Base-by-base conservation (phyloP, 2,888 invertebrate species). In the Diploptera punctata region DNA sequence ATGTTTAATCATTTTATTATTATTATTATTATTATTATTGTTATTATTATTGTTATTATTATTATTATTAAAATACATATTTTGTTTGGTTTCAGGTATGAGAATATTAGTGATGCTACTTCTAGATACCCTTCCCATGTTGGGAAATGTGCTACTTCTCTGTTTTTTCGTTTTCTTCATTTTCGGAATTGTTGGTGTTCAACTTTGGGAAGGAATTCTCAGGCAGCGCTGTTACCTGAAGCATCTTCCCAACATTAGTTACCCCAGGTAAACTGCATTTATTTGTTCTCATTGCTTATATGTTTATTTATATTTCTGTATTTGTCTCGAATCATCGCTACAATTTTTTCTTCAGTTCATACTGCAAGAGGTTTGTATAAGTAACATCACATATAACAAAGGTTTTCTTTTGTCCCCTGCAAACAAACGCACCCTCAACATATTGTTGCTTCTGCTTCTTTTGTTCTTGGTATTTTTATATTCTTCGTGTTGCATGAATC, bases 81-180 rank as follows among this genome's bases (percentile, higher is more conserved):
- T 72, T 61, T 75, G 76, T 78, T 70, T 49, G 82, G 24, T 29
- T 57, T 16, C 87, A 98, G 98, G 98, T 88, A 98, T 99, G 98
- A 89, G 98, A 78, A 99, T 99, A 80, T 87, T 98, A 82, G 99
- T 99, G 79, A 99, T 99, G 97, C 87, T 99, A 73, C 89, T 99
- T 67, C 88, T 99, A 81, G 99, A 99, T 85, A 99, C 99, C 5
- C 88, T 99, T 77, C 99, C 99, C 16, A 99, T 99, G 99, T 86
- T 99, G 80, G 99, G 99, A 77, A 99, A 99, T 85, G 99, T 99
- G 68, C 87, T 99, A 77, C 88, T 99, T 77, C 88, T 99, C 76
- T 99, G 99, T 85, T 99, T 99, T 89, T 99, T 99, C 88, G 99
- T 99, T 74, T 99, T 99, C 90, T 99, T 99, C 89, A 99, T 99